Evolutionary conservation across 1,140 invertebrate genomes (phyloP), one percentile per base, ranked within the genome.

Genomic region (Samia ricini): DNA sequence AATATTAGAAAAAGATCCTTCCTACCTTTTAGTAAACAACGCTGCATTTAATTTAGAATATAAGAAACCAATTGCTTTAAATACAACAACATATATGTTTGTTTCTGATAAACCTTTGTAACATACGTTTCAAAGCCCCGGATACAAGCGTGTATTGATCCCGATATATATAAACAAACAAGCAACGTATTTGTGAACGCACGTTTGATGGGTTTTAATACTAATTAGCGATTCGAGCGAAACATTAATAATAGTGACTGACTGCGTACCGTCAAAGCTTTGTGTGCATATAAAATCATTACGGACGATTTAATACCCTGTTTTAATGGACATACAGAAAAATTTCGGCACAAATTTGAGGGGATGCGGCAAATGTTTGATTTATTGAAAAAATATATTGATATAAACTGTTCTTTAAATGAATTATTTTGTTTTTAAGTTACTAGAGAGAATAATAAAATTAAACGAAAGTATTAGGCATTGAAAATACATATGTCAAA

Each of bases 231-330:
- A 65, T 61, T 52, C 66, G 69, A 69, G 72, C 69, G 76, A 77
- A 77, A 78, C 69, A 77, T 72, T 79, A 77, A 83, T 81, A 72
- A 77, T 61, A 60, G 26, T 29, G 26, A 29, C 6, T 29, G 26
- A 29, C 6, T 29, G 10, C 26, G 33, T 56, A 63, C 72, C 72
- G 69, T 74, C 77, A 79, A 81, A 77, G 77, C 81, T 77, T 80
- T 80, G 76, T 67, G 74, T 72, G 76, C 83, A 83, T 82, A 82
- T 77, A 72, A 74, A 79, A 73, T 63, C 80, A 76, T 83, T 76
- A 79, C 70, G 76, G 1, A 42, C 68, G 69, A 69, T 51, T 69
- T 74, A 66, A 60, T 67, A 62, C 64, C 65, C 33, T 15, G 33
- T 42, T 42, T 1, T 42, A 42, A 42, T 42, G 33, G 33, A 42